These are phyloP conservation scores for Ligdia adustata DNA, from an alignment of 2,888 invertebrate genomes.

Conservation along the genomic window DNA sequence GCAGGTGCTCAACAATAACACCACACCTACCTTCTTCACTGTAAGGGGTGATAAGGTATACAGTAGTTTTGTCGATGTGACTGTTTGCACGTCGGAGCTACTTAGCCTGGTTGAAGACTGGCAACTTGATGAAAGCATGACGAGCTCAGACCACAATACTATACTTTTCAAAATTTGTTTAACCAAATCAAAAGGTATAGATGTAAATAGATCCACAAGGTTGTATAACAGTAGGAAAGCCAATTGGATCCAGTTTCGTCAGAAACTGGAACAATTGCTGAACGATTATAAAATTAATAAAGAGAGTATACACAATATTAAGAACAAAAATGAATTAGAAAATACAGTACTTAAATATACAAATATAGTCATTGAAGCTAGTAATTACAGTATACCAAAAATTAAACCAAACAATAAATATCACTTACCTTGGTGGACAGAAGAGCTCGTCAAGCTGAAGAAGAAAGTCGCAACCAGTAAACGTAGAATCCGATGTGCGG, in stretches of 20 bases:
- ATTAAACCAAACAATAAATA: not conserved
- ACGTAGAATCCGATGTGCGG: too few relatives aligned
- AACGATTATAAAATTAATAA: conserved; percentile 12
- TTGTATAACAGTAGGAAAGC: conserved; percentile 1
- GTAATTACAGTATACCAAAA: not conserved
- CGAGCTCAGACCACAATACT: too few relatives aligned
- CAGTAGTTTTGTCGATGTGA: too few relatives aligned
- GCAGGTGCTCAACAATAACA: too few relatives aligned
- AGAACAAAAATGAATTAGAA: too few relatives aligned
- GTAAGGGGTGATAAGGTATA: not conserved
- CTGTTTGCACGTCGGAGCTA: not conserved
- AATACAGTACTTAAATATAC: too few relatives aligned
- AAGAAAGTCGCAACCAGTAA: too few relatives aligned
- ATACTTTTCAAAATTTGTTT: not conserved
- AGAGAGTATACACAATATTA: conserved; percentile 2
- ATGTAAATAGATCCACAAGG: conserved; percentile 21
- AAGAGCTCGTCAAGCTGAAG: too few relatives aligned
- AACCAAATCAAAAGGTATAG: not conserved
- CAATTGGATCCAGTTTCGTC: conserved; percentile 1
- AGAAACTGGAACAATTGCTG: not conserved
- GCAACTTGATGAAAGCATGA: too few relatives aligned
- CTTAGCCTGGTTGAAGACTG: not conserved
- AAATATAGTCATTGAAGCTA: not conserved
- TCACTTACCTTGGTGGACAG: too few relatives aligned
- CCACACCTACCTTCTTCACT: conserved; percentile 5